Evolutionary conservation across 2,888 invertebrate species (phyloP).

Genomic region (Aelia acuminata): DNA sequence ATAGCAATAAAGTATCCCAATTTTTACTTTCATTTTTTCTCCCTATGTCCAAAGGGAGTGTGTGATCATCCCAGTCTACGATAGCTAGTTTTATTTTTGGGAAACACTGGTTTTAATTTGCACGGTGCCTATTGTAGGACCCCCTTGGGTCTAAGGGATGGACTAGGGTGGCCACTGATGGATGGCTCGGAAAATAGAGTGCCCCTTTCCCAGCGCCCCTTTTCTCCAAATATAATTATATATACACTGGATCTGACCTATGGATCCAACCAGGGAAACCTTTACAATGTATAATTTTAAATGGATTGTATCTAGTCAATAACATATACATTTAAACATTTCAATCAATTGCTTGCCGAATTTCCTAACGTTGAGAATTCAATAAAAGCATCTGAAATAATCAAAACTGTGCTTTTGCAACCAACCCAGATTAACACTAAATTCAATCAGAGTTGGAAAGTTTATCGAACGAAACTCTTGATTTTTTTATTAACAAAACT

Average conservation of each 20-base stretch:
- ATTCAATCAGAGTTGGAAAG: no score
- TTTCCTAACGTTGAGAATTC: background rate
- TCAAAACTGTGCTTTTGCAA: no score
- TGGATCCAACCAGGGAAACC: background rate
- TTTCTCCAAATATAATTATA: conserved; percentile 3
- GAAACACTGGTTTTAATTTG: conserved; percentile 10
- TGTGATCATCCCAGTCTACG: no score
- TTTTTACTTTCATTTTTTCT: no score
- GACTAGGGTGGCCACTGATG: conserved; percentile 3
- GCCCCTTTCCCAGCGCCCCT: background rate
- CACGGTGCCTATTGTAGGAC: background rate
- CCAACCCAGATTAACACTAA: no score
- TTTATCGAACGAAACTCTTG: no score
- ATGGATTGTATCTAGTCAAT: background rate
- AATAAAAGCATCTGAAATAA: background rate
- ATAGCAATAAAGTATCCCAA: no score
- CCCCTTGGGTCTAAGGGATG: background rate
- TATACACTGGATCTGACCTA: background rate
- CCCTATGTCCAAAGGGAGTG: no score
- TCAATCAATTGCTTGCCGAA: background rate
- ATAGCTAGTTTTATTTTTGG: background rate
- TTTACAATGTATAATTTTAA: background rate
- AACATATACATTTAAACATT: background rate
- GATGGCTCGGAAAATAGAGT: conserved; percentile 7
- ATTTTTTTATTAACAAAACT: no score